Evolutionary conservation across 2,888 invertebrate genomes (phyloP), one percentile per base, ranked within the genome.

Genomic region (Cantharis nigra): DNA sequence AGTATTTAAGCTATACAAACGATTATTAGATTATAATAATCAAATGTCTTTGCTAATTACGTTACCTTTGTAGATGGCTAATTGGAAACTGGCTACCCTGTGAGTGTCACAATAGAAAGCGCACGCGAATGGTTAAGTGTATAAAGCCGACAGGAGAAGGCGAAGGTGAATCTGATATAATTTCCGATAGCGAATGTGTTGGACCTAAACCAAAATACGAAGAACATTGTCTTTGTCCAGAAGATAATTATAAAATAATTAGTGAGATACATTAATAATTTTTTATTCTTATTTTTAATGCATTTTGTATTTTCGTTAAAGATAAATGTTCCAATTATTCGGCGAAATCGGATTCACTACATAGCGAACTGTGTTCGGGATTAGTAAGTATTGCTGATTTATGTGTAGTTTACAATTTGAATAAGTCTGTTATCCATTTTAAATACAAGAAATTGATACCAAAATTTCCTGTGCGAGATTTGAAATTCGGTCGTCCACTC

Each of bases 1-100:
- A n/a, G n/a, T n/a, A 49, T n/a, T 49, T 49, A n/a, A n/a, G 49
- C 49, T n/a, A n/a, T n/a, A 49, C n/a, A 49, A 49, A 49, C n/a
- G 9, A n/a, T 49, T 49, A 49, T 49, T 49, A 49, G 49, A 49
- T n/a, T 49, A 33, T 33, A 13, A 33, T 33, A 33, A 33, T 33
- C 13, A 49, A 49, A 49, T 49, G 2, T n/a, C 7, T 49, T 49
- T 49, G n/a, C 10, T 5, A 63, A 71, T 9, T 20, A n/a, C 11
- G 3, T 23, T 64, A 9, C 11, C 30, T 49, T 69, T 77, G 18
- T 78, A 87, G 88, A 80, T 88, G 88, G 88, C 84, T 87, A 84
- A 84, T 88, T 70, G 86, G 87, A 72, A 87, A 87, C 71, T 88
- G 87, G 87, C 83, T 84, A 79, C 83, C 84, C 16, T 87, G 88